Conservation (phyloP, 2,797 vertebrate species). For the Lepidocolaptes lacrymiger region DNA sequence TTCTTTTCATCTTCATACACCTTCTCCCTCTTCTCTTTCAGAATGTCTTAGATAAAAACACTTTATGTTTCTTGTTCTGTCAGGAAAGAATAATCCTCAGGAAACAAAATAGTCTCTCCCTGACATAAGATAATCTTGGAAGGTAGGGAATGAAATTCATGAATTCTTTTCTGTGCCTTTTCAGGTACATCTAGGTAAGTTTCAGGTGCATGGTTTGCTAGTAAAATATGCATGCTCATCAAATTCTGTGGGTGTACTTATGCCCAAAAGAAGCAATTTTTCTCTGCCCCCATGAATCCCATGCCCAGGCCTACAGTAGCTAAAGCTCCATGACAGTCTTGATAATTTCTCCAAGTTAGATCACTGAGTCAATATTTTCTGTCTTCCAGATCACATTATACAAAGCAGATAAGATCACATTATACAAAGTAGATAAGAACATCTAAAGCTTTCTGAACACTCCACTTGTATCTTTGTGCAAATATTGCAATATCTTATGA, state of each 20-base stretch:
- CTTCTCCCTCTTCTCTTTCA: background rate
- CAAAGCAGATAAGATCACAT: background rate
- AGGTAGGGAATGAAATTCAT: background rate
- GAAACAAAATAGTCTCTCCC: background rate
- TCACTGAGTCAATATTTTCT: background rate
- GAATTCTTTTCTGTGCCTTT: background rate
- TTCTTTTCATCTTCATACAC: background rate
- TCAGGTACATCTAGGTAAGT: background rate
- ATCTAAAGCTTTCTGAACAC: background rate
- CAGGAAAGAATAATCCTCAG: background rate
- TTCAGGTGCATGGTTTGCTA: background rate
- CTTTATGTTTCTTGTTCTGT: background rate
- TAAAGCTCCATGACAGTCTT: background rate
- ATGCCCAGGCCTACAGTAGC: background rate
- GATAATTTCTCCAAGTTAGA: background rate
- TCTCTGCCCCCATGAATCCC: background rate
- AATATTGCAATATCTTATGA: constrained; percentile 22
- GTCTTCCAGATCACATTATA: background rate
- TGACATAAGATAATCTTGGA: background rate
- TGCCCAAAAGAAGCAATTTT: background rate
- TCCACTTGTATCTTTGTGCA: constrained; percentile 21
- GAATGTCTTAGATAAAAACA: background rate
- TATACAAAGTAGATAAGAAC: background rate
- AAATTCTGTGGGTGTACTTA: background rate
- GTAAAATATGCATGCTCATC: background rate